Percentiles rank a stretch among this genome's conserved stretches.
Evolutionary conservation across 2,113 vertebrate species (phyloP).

Genomic region (Chaenocephalus aceratus): DNA sequence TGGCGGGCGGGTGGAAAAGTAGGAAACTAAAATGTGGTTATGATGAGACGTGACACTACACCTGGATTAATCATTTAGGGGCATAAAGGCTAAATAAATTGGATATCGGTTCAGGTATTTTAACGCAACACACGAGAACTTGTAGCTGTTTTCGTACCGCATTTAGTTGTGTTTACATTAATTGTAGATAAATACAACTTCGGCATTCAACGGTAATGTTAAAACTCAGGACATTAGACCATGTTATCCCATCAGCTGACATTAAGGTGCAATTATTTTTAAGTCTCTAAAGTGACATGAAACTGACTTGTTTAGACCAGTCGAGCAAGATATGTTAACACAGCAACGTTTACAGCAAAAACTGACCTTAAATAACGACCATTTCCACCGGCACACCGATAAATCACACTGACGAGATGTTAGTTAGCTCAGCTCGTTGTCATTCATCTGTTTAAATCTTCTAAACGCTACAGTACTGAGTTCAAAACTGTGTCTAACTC

Average conservation of each 20-base stretch:
- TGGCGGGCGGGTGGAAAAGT: not conserved
- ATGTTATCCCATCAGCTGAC: not conserved
- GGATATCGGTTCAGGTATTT: not conserved
- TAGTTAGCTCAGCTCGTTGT: not conserved
- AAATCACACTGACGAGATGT: not conserved
- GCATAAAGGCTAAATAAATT: not conserved
- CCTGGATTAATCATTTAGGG: too few species aligned
- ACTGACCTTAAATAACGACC: constrained; percentile 59
- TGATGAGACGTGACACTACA: not conserved
- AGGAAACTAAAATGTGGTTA: not conserved
- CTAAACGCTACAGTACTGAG: not conserved
- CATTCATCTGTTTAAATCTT: not conserved
- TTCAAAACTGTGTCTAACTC: not conserved
- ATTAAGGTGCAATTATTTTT: not conserved
- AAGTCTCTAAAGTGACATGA: not conserved
- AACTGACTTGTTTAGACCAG: not conserved
- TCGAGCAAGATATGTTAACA: constrained; percentile 10
- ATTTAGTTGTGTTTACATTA: not conserved
- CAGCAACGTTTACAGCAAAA: not conserved
- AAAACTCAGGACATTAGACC: not conserved
- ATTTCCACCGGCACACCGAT: constrained; percentile 21
- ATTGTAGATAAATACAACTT: not conserved
- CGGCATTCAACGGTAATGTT: not conserved
- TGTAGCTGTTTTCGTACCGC: not conserved
- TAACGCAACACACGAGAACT: not conserved